phyloP scores from a whole-genome alignment of 2,888 invertebrate genomes.

The Chaetoderma sp. region DNA sequence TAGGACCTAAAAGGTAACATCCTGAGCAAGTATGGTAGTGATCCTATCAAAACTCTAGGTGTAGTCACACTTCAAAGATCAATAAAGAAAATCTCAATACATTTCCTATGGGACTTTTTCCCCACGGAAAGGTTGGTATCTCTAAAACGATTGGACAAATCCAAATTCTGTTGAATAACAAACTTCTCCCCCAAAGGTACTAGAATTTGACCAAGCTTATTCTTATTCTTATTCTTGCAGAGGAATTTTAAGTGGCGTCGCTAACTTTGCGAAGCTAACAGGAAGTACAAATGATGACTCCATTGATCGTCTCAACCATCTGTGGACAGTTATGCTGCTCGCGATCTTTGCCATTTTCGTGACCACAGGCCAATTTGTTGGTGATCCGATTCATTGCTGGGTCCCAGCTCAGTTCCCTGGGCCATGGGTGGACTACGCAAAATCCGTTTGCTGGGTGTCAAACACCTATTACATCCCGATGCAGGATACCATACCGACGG shows the following conservation, averaged over 20 bases:
- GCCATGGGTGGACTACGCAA: conserved; percentile 53
- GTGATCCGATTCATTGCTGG: conserved; percentile 57
- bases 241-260: conserved; percentile 47
- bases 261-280: conserved; percentile 47
- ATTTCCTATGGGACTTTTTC: too few relatives aligned
- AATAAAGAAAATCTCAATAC: too few relatives aligned
- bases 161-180: too few relatives aligned
- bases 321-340: conserved; percentile 51
- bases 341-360: conserved; percentile 57
- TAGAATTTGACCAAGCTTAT: too few relatives aligned
- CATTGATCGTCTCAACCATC: conserved; percentile 55
- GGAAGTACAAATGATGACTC: conserved; percentile 57
- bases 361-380: conserved; percentile 54
- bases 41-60: too few relatives aligned
- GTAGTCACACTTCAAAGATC: too few relatives aligned
- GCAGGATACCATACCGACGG: conserved; percentile 47
- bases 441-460: conserved; percentile 60
- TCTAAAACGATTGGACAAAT: too few relatives aligned
- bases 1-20: too few relatives aligned
- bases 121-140: too few relatives aligned
- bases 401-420: conserved; percentile 52
- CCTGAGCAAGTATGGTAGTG: too few relatives aligned
- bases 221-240: conserved; percentile 42
- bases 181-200: too few relatives aligned
- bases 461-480: conserved; percentile 60